Conservation (phyloP, 1,140 invertebrate species). For the Psilanteris sp. region DNA sequence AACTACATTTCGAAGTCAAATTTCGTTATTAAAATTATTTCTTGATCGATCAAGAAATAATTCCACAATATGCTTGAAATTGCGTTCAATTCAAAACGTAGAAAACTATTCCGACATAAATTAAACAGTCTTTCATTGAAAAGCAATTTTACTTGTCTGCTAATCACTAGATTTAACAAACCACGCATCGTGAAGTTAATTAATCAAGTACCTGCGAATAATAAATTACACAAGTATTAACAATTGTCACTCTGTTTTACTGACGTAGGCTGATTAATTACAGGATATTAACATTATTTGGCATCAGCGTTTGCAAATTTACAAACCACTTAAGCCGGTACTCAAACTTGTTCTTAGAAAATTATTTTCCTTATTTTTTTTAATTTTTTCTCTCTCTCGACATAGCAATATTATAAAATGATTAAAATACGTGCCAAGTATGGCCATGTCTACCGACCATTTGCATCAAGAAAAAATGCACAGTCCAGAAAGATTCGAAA, state of each 20-base stretch:
- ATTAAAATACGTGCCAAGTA: no score
- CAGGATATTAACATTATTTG: slow-evolving; percentile 4
- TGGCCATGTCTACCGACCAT: no score
- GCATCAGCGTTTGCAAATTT: not conserved
- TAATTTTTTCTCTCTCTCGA: no score
- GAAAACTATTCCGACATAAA: no score
- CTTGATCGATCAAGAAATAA: not conserved
- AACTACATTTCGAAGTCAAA: no score
- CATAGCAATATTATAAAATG: no score
- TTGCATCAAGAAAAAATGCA: no score
- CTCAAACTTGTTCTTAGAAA: not conserved
- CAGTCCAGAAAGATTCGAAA: no score
- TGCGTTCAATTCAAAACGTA: no score
- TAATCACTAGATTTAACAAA: slow-evolving; percentile 21
- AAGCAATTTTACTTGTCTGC: slow-evolving; percentile 15
- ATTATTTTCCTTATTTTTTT: no score
- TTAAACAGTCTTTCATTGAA: slow-evolving; percentile 24
- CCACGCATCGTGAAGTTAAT: slow-evolving; percentile 7
- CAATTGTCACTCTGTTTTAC: slow-evolving; percentile 2
- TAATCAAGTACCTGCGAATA: slow-evolving; percentile 13
- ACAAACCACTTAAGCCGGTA: not conserved
- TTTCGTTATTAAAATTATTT: no score
- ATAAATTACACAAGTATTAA: slow-evolving; percentile 12
- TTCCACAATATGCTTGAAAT: not conserved
- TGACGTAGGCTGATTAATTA: not conserved